Evolutionary conservation across 2,113 vertebrate genomes (phyloP), one percentile per base, ranked within the genome.

Genomic region (Xenotilapia longispinis): DNA sequence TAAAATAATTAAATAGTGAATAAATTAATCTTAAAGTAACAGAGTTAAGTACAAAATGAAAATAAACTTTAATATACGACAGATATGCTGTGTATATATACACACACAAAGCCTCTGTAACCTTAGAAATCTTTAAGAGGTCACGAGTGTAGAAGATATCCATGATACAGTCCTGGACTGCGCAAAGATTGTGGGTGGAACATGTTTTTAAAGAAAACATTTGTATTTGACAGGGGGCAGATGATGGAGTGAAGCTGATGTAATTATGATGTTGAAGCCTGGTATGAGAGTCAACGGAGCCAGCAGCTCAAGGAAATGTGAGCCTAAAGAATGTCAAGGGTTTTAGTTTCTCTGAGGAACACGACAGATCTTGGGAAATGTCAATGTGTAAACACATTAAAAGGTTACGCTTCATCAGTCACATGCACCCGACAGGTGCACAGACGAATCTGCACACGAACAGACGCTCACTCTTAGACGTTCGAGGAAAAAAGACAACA

Each of bases 331-430:
- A 93, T 89, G 92, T 91, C 95, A 92, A 81, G 89, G 92, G 81
- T 89, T 89, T 93, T 78, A 81, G 85, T 89, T 91, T 89, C 85
- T 84, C 81, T 55, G 82, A 83, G 68, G 82, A 91, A 87, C 75
- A 81, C 26, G 78, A 70, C 86, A 90, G 86, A 94, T 91, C 80
- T 82, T 13, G 40, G 92, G 88, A 95, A 96, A 95, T 94, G 94
- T 94, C 93, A 95, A 13, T 80, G 83, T 94, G 91, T 88, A 91
- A 91, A 94, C 91, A 88, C 83, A 88, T 92, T 88, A 80, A 93
- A 95, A 95, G 93, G 92, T 94, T 88, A 90, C 5, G 49, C 88
- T 86, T 92, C 84, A 87, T 92, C 92, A 85, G 82, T 65, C 54
- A 65, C 84, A 6, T 68, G 80, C 65, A 79, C 9, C 78, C 19